Conservation (phyloP, 2,888 invertebrate genomes). For the Barypeithes pellucidus region DNA sequence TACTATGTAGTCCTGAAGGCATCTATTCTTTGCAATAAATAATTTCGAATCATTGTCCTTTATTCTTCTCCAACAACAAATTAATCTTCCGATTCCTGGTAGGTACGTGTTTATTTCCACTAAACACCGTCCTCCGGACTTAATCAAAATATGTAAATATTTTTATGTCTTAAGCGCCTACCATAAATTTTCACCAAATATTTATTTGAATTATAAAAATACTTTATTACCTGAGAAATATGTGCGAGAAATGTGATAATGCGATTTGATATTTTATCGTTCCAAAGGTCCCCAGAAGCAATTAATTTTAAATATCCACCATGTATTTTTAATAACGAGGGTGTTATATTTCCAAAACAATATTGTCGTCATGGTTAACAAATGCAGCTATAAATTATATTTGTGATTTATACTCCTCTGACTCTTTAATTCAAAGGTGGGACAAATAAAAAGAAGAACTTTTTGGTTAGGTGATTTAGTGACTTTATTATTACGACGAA, state of each 20-base stretch:
- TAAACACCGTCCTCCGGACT: neutral
- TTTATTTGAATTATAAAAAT: conserved; percentile 39
- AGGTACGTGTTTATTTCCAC: neutral
- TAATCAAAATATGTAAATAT: neutral
- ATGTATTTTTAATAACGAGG: conserved; percentile 48
- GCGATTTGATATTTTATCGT: conserved; percentile 50
- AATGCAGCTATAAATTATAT: conserved; percentile 42
- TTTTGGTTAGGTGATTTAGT: conserved; percentile 37
- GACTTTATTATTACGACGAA: conserved; percentile 39
- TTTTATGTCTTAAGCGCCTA: conserved; percentile 26
- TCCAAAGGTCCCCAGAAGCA: conserved; percentile 47
- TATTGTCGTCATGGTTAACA: conserved; percentile 48
- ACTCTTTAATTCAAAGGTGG: conserved; percentile 36
- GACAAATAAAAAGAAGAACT: conserved; percentile 29
- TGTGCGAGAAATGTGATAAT: conserved; percentile 50
- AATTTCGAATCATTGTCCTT: no score
- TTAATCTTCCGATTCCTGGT: no score
- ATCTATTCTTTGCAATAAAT: no score
- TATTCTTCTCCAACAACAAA: no score
- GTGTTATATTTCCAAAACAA: conserved; percentile 48
- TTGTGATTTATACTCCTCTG: conserved; percentile 41
- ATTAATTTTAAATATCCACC: conserved; percentile 46
- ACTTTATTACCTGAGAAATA: conserved; percentile 47
- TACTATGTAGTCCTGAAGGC: no score
- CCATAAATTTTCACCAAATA: conserved; percentile 32